Evolutionary conservation across 2,113 vertebrate genomes (phyloP).

Genomic region (Seriola rivoliana): DNA sequence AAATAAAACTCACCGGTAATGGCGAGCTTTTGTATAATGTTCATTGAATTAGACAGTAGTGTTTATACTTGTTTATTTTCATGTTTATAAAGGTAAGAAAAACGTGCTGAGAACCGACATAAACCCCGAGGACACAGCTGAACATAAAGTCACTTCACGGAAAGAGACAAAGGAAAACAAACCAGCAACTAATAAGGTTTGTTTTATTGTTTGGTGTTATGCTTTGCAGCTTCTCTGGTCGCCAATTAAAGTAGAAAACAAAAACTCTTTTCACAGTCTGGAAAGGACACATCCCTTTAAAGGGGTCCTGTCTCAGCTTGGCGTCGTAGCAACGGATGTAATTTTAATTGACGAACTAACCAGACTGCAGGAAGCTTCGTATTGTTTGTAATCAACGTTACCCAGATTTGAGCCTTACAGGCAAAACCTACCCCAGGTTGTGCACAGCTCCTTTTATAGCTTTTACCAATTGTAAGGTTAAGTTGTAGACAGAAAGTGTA

Average conservation of each 20-base stretch:
- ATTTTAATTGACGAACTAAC: background rate
- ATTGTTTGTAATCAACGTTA: background rate
- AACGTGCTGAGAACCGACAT: slow-evolving; percentile 70
- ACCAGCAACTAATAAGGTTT: slow-evolving; percentile 64
- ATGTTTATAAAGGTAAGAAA: slow-evolving; percentile 73
- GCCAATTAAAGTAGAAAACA: background rate
- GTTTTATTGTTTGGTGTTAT: background rate
- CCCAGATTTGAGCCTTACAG: background rate
- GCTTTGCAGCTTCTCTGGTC: too few species aligned
- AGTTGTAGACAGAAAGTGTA: background rate
- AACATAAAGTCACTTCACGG: slow-evolving; percentile 35
- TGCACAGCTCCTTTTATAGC: background rate
- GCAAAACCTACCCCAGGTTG: background rate
- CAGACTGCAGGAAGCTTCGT: background rate
- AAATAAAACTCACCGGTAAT: background rate
- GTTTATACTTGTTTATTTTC: background rate
- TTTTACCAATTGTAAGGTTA: background rate
- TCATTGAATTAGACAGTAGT: background rate
- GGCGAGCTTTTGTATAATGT: background rate
- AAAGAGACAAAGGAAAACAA: slow-evolving; percentile 85
- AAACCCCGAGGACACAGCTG: slow-evolving; percentile 67
- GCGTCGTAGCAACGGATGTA: background rate
- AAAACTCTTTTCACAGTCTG: background rate
- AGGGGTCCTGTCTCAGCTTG: background rate
- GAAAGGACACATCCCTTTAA: background rate